Evolutionary conservation across 2,797 vertebrate species (phyloP).

Genomic region (Notolepis coatsorum): DNA sequence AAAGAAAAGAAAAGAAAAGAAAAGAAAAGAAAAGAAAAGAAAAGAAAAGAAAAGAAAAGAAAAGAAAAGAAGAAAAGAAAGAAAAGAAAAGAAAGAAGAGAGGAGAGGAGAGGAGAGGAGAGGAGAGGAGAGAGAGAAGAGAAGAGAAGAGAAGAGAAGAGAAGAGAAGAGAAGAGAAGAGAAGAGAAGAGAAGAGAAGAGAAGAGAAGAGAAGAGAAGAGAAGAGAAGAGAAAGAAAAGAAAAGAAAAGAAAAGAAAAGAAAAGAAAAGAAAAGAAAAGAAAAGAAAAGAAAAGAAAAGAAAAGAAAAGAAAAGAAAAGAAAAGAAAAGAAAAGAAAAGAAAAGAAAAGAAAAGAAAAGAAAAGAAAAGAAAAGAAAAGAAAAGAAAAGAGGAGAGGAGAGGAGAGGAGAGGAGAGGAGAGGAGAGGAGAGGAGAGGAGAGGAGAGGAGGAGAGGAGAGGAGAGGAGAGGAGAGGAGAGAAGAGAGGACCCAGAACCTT

Average conservation of each 20-base stretch:
- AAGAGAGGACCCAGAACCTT: conserved; percentile 80
- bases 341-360: background rate
- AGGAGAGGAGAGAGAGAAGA: background rate
- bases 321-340: no score
- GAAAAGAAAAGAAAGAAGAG: background rate
- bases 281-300: background rate
- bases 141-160: background rate
- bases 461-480: background rate
- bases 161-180: background rate
- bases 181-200: background rate
- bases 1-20: background rate
- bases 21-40: background rate
- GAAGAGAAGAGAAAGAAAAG: background rate
- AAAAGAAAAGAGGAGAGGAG: no score
- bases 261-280: background rate
- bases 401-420: no score
- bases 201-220: background rate
- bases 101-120: background rate
- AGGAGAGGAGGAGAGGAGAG: background rate
- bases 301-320: background rate
- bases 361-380: no score
- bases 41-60: background rate
- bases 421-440: background rate
- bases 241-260: background rate
- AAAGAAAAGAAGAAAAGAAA: background rate